Conservation (phyloP, 1,140 invertebrate species). For the Drosophila truncata region DNA sequence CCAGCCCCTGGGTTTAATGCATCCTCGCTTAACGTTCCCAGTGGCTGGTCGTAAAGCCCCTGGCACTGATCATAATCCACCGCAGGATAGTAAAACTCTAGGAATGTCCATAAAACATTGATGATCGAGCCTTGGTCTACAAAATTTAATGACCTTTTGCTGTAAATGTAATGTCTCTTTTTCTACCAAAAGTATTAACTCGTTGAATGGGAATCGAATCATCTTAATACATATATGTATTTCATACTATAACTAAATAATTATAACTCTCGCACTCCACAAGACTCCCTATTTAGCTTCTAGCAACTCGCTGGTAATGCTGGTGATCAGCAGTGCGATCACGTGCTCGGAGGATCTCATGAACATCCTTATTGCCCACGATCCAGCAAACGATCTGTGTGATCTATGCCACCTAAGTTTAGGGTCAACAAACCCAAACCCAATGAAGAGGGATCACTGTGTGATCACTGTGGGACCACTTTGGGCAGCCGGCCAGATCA, state of each 20-base stretch:
- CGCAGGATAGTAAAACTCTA: constrained; percentile 37
- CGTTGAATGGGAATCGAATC: not conserved
- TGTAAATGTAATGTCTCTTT: constrained; percentile 4
- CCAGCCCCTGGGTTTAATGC: constrained; percentile 30
- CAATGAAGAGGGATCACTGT: not conserved
- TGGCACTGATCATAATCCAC: constrained; percentile 15
- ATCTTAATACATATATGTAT: not conserved
- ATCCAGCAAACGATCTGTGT: constrained; percentile 19
- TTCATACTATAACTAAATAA: not conserved
- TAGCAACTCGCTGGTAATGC: no score
- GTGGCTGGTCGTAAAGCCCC: constrained; percentile 29
- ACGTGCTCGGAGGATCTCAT: constrained; percentile 22
- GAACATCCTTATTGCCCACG: constrained; percentile 21
- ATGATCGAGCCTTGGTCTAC: not conserved
- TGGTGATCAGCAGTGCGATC: constrained; percentile 32
- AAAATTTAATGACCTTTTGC: constrained; percentile 26
- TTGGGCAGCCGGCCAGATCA: constrained; percentile 49
- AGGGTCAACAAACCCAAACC: constrained; percentile 31
- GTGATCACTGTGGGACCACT: constrained; percentile 19
- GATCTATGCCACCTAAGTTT: constrained; percentile 16
- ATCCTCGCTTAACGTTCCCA: constrained; percentile 31
- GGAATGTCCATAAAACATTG: constrained; percentile 28
- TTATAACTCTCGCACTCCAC: not conserved
- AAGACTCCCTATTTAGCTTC: not conserved
- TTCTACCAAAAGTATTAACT: not conserved